Evolutionary conservation across 2,113 vertebrate species (phyloP).

Genomic region (Tragelaphus imberbis): DNA sequence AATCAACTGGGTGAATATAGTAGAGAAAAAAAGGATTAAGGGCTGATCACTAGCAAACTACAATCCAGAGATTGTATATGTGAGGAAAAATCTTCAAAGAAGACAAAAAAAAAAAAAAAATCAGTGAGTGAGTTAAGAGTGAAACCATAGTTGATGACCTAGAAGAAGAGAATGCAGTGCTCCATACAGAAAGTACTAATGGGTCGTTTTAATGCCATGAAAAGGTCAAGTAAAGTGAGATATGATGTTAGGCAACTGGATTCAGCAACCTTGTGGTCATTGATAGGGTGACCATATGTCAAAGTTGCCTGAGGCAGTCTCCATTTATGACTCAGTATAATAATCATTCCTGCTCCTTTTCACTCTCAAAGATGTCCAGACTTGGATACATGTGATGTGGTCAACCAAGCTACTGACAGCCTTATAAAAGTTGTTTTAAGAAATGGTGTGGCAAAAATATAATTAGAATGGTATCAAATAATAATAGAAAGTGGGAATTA

Average conservation of each 20-base stretch:
- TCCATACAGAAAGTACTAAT: not conserved
- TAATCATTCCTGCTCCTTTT: not conserved
- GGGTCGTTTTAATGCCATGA: not conserved
- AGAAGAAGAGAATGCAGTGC: not conserved
- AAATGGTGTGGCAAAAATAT: not conserved
- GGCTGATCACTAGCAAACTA: not conserved
- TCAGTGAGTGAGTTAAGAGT: not conserved
- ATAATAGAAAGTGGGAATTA: not conserved
- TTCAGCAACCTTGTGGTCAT: not conserved
- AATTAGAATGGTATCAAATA: not conserved
- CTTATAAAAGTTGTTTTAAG: not conserved
- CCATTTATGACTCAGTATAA: not conserved
- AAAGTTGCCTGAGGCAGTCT: not conserved
- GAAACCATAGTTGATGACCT: not conserved
- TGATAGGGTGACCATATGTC: not conserved
- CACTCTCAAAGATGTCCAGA: not conserved
- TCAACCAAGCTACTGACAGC: not conserved
- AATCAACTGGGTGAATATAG: not conserved
- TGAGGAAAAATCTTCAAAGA: not conserved
- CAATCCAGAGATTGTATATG: not conserved
- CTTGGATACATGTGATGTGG: not conserved
- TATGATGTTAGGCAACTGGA: not conserved
- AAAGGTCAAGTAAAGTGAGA: not conserved
- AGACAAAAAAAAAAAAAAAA: not conserved
- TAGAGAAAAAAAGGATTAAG: not conserved